Evolutionary conservation across 2,888 invertebrate species (phyloP), one percentile per base, ranked within the genome.

Genomic region (Drosophila suboccidentalis): DNA sequence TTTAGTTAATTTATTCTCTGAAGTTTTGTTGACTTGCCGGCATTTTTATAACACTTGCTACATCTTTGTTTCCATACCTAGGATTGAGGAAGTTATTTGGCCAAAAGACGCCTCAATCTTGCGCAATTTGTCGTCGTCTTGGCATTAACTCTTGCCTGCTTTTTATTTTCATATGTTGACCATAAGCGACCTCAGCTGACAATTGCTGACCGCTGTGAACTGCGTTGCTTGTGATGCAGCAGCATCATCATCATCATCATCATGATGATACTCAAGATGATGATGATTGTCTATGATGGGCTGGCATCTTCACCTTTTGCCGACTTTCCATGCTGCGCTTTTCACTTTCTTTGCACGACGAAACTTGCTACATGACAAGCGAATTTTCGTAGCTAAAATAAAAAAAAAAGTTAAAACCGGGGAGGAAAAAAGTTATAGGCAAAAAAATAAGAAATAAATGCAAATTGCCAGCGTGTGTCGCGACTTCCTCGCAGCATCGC

Each of bases 301-400:
- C 70, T 77, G 80, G 80, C 77, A 72, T 62, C 72, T 73, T 75
- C 73, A 75, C 76, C 75, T 68, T 67, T 66, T 81, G 82, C 78
- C 86, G 86, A 86, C 88, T 89, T 88, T 90, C 82, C 80, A 86
- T 71, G 80, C 71, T 74, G 53, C 55, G 72, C 72, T 82, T 84
- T 87, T 82, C 89, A 87, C 86, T 82, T 87, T 83, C 89, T 79
- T 90, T 80, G 82, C 87, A 80, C 87, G 87, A 87, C 76, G 62
- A 78, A 72, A 73, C 73, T 58, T 63, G 80, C 76, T 76, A 62
- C 82, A 73, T 78, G 75, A 76, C 79, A 67, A 59, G 68, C 72
- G 65, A 75, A 73, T 66, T 71, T 73, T 72, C 73, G 63, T 64
- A 61, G 57, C 60, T 64, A 39, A 51, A 39, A 50, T 22, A 46